Base-by-base conservation (phyloP, 1,140 invertebrate species). In the Drosophila sp. region DNA sequence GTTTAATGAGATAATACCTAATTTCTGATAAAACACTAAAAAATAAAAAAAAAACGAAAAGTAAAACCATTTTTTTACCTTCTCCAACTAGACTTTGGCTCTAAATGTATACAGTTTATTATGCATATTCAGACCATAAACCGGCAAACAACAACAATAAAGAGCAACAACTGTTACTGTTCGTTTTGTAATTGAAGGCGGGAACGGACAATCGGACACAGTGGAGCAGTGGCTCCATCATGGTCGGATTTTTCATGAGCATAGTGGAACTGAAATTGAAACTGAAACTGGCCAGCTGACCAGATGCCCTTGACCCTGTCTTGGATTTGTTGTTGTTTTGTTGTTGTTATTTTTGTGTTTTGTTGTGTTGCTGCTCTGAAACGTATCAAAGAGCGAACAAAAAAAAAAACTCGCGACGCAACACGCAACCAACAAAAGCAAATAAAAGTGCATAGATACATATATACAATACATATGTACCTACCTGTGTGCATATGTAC, bases 281-380 rank as follows among this genome's bases (percentile, higher is more conserved):
- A 63, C 60, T 40, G 27, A 66, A 66, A 60, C 57, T 74, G 73
- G 50, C 65, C 73, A 61, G 67, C 33, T 60, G 44, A 79, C 71
- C 35, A 47, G 79, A 58, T 63, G 83, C 85, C 83, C 83, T 87
- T 87, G 83, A 87, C 83, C 84, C 80, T 80, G 56, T 58, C 56
- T 58, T 58, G 56, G 30, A 17, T 58, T 58, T 58, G 7, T 27
- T 23, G 25, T 6, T 47, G 10, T 50, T 23, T 10, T 27, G 41
- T 44, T 23, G 41, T 50, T 10, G 23, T 10, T 27, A 2, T 8
- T 47, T 47, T n/a, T 23, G 7, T 23, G 25, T 25, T 50, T n/a
- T 25, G 23, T 41, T 41, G n/a, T 17, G 8, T 25, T 32, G 60
- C 54, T 70, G 56, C 74, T 47, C 29, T 58, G 25, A 35, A 66